Conservation (phyloP, 2,113 vertebrate species). For the Bujurquina vittata region DNA sequence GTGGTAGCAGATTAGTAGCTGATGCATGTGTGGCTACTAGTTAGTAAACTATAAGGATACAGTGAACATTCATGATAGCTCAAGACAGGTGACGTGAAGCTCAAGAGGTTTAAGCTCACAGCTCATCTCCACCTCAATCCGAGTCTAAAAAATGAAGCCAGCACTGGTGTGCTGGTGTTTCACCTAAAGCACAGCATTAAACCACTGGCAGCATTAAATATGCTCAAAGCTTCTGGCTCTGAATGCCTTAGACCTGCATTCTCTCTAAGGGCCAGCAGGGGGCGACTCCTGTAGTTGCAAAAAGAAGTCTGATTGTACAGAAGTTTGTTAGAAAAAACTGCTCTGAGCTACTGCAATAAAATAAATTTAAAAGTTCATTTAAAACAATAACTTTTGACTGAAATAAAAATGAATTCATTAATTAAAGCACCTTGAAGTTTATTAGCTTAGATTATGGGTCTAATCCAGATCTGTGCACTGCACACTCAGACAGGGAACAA, state of each 20-base stretch:
- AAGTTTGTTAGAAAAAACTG: neutral
- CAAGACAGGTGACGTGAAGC: neutral
- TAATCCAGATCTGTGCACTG: neutral
- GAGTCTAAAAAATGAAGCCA: neutral
- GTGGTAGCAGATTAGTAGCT: neutral
- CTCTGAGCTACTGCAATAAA: neutral
- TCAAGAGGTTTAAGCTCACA: accelerated
- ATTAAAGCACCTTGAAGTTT: neutral
- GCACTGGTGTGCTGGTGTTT: neutral
- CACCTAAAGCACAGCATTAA: neutral
- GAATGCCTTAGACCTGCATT: too few species aligned
- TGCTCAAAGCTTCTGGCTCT: too few species aligned
- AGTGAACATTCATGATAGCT: neutral
- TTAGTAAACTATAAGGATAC: neutral
- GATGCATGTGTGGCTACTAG: neutral
- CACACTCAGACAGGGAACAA: neutral
- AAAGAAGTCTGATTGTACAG: neutral
- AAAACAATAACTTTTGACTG: neutral
- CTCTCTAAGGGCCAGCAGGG: too few species aligned
- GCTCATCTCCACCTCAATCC: neutral
- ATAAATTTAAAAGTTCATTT: neutral
- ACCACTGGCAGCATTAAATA: neutral
- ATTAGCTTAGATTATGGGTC: neutral
- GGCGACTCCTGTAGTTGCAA: neutral
- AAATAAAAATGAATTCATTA: neutral